Base-by-base conservation (phyloP, 2,888 invertebrate genomes). In the Arrhopalites spinosus region DNA sequence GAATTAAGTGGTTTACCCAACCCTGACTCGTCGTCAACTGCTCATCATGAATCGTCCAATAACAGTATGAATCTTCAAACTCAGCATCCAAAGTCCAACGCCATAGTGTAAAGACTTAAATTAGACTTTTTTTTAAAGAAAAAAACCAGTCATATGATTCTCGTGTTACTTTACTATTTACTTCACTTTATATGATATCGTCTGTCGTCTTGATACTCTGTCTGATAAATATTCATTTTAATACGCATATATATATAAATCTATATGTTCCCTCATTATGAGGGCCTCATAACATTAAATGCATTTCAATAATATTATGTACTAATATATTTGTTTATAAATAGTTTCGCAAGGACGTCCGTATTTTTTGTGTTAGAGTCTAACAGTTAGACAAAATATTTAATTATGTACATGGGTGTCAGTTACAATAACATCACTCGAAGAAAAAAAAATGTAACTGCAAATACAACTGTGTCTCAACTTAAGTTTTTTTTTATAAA, bases 41-140 rank as follows among this genome's bases (percentile, higher is more conserved):
- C 36, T 36, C 36, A 36, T 23, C 17, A 23, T 23, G 59, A 59
- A 59, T 59, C 59, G 20, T 50, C 50, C 15, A n/a, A 15, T 15
- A 59, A 23, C 23, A 59, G 25, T 59, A 20, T 25, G 25, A 59
- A 59, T 59, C 20, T 59, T 23, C 25, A 59, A 23, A 59, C 8
- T 59, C 36, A 36, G 23, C 20, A 59, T 20, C 7, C 59, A 59
- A 59, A 59, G 20, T 23, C 59, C 23, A 59, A 59, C 23, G 59
- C 59, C 59, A 59, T 59, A 59, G 59, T 59, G 20, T 59, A 59
- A 59, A 59, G 15, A 50, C 15, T n/a, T 50, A 11, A 50, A 50
- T 15, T 5, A 36, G 36, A 36, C 36, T 36, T 36, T 36, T 36
- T 36, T 36, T 36, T 15, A 50, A 50, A 45, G 7, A 45, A 45